A percentile compares a stretch with the other conserved stretches of the same genome.
These are phyloP conservation scores for Marmota monax DNA, from an alignment of 2,113 vertebrate genomes.

Conservation along the genomic window DNA sequence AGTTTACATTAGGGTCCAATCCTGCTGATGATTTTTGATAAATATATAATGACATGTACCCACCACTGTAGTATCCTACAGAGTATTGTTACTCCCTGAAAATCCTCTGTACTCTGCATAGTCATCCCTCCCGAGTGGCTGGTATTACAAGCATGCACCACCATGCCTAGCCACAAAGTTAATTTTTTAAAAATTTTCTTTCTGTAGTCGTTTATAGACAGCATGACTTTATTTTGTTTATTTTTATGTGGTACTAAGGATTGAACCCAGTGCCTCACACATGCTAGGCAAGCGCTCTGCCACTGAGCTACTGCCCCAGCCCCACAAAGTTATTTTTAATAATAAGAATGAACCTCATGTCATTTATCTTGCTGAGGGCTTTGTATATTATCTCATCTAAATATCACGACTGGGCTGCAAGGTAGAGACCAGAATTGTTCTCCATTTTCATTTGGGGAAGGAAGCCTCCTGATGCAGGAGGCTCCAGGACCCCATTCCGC, in stretches of 20 bases:
- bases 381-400: background rate
- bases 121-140: background rate
- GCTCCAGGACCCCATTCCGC: background rate
- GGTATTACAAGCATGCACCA: background rate
- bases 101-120: background rate
- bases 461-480: background rate
- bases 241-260: no score
- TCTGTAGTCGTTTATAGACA: no score
- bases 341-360: background rate
- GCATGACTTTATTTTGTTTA: no score
- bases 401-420: background rate
- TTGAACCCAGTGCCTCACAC: no score
- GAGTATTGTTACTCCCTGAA: background rate
- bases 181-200: no score
- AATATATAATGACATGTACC: no score
- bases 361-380: background rate
- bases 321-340: background rate
- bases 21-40: background rate
- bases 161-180: background rate
- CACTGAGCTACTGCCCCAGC: no score
- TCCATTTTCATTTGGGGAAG: background rate
- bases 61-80: rapidly evolving
- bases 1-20: background rate
- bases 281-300: no score
- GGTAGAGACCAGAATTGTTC: background rate